Evolutionary conservation across 1,140 invertebrate species (phyloP), one percentile per base, ranked within the genome.

Genomic region (Diabrotica virgifera): DNA sequence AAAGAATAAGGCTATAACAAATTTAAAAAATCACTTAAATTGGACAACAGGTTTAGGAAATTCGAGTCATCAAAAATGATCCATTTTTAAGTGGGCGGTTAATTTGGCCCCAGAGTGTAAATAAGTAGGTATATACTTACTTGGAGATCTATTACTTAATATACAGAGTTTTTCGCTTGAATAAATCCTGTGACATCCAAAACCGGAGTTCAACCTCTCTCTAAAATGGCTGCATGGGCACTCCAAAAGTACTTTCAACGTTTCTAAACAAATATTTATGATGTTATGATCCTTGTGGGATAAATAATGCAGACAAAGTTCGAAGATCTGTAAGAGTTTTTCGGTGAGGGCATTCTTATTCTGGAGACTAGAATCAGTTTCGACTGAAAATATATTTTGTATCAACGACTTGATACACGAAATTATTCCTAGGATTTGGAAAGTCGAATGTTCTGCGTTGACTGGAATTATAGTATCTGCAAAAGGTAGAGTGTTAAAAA

Each of bases 221-320:
- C 87, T 77, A 6, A 94, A 79, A 7, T 83, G 78, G n/a, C 84
- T 80, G 13, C 84, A 85, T 8, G 87, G 85, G 64, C 84, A 84
- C 58, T 87, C 86, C 0, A 96, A 76, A 5, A 95, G 74, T 64
- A 90, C 86, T 56, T 87, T 86, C 10, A 95, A 80, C 36, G 90
- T 90, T 80, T 96, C 94, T 68, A 96, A 81, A 13, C 90, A 84
- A 6, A 91, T 85, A 67, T 92, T 93, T 59, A 93, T 85, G n/a
- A 94, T 84, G 80, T 95, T 95, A 76, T 94, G 92, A 78, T 94
- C 90, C 3, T 79, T 79, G 73, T 88, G 86, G 14, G 77, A 81
- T 59, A 86, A 82, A 76, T 89, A 91, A 74, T 89, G 81, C 13
- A 96, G 73, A 74, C 90, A 89, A n/a, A 94, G 78, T 77, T 95